A percentile compares a stretch with the other conserved stretches of the same genome.
phyloP scores from a whole-genome alignment of 2,888 invertebrate species.

The Hydrotaea cyrtoneurina region DNA sequence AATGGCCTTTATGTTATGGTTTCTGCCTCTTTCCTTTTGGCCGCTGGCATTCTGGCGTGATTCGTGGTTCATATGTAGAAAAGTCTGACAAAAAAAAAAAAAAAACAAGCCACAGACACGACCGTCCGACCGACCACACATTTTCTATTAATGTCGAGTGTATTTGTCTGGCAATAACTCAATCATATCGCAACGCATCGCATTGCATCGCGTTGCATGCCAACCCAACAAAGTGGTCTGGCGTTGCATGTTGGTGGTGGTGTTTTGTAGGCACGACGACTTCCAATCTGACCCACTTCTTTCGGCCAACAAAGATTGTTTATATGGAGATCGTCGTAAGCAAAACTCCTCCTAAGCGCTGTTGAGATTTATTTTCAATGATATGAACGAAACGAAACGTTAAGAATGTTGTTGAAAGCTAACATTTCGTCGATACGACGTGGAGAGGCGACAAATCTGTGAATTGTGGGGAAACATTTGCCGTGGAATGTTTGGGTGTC shows the following conservation, averaged over 20 bases:
- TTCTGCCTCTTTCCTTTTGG: neutral
- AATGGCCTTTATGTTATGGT: conserved; percentile 5
- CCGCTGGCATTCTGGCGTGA: neutral
- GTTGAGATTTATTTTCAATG: neutral
- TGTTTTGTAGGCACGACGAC: conserved; percentile 35
- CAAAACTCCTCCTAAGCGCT: neutral
- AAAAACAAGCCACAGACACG: too few relatives aligned
- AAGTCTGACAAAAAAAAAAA: neutral
- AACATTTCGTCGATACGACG: neutral
- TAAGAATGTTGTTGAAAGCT: conserved; percentile 35
- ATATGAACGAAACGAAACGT: neutral
- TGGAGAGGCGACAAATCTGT: neutral
- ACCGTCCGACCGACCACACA: conserved; percentile 30
- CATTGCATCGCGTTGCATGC: conserved; percentile 22
- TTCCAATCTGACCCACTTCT: conserved; percentile 36
- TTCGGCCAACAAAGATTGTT: conserved; percentile 8
- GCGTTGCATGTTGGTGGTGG: neutral
- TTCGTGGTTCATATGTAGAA: neutral
- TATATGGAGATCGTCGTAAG: conserved; percentile 9
- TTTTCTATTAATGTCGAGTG: conserved; percentile 40
- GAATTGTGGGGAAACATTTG: conserved; percentile 1
- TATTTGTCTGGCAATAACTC: conserved; percentile 60
- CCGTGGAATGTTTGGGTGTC: neutral
- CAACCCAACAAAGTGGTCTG: conserved; percentile 19
- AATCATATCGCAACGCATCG: conserved; percentile 55